Conservation (phyloP, 2,797 vertebrate species). For the Coregonus sp. region DNA sequence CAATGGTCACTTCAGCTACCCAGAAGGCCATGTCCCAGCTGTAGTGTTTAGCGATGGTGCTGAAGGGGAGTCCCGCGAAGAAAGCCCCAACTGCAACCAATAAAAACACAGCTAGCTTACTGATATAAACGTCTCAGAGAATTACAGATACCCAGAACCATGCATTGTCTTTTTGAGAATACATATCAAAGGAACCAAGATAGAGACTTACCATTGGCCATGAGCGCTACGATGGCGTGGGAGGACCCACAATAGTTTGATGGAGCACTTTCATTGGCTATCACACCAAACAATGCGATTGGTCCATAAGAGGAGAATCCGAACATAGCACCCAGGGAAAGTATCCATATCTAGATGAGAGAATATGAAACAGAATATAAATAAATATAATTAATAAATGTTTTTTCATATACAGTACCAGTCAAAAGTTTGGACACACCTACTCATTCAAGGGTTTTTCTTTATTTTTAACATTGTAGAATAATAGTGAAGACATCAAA, state of each 20-base stretch:
- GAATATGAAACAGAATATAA: slow-evolving; percentile 8
- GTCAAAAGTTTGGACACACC: no score
- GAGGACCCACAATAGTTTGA: slow-evolving; percentile 94
- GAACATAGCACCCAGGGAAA: slow-evolving; percentile 87
- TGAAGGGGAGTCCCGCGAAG: slow-evolving; percentile 93
- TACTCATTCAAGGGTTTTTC: no score
- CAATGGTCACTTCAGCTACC: slow-evolving; percentile 87
- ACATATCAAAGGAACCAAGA: background rate
- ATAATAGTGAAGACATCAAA: no score
- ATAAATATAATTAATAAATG: background rate
- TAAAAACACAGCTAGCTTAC: slow-evolving; percentile 12
- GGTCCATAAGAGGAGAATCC: slow-evolving; percentile 95
- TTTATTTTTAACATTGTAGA: no score
- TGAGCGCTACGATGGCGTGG: slow-evolving; percentile 93
- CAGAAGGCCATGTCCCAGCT: slow-evolving; percentile 95
- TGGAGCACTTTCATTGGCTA: slow-evolving; percentile 94
- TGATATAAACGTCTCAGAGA: background rate
- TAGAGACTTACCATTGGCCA: slow-evolving; percentile 88
- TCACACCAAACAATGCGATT: slow-evolving; percentile 94
- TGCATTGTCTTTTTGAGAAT: background rate
- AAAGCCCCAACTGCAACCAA: slow-evolving; percentile 90
- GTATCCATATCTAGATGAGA: slow-evolving; percentile 89
- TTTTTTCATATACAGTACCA: background rate
- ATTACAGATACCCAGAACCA: background rate
- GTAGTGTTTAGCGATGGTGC: slow-evolving; percentile 90